These are phyloP conservation scores for Uloborus diversus DNA, from an alignment of 1,140 invertebrate genomes.

Conservation along the genomic window DNA sequence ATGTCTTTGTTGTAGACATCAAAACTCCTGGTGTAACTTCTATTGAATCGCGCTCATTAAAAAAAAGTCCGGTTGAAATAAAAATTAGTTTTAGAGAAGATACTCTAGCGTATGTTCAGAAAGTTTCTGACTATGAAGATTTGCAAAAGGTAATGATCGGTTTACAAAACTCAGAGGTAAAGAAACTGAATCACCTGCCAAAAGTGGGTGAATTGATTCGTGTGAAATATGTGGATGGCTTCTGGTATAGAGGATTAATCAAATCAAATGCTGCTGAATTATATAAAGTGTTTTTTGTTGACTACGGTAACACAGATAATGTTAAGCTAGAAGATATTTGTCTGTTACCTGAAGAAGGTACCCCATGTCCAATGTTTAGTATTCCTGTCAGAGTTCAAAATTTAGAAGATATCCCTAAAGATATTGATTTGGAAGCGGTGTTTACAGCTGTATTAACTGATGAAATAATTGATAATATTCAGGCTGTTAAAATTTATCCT, in stretches of 20 bases:
- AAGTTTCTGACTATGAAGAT: neutral
- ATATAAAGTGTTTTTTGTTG: slow-evolving; percentile 25
- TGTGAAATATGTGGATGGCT: neutral
- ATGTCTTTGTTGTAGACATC: too few relatives aligned
- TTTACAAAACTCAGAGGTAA: too few relatives aligned
- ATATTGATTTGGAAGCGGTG: neutral
- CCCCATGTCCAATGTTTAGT: neutral
- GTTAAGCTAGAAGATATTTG: neutral
- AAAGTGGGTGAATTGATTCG: neutral
- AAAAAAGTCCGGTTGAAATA: too few relatives aligned
- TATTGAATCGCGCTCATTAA: too few relatives aligned
- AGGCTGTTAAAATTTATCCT: neutral
- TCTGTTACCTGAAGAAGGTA: neutral
- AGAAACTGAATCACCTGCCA: neutral
- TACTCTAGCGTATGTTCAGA: neutral
- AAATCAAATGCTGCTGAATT: neutral
- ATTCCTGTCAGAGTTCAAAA: neutral
- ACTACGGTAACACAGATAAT: slow-evolving; percentile 21
- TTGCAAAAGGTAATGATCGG: too few relatives aligned
- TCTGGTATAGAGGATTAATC: neutral
- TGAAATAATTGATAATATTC: neutral
- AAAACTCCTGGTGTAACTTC: too few relatives aligned
- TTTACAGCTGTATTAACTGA: neutral
- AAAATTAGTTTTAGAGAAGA: too few relatives aligned
- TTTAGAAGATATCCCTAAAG: neutral